phyloP scores from a whole-genome alignment of 1,140 invertebrate genomes.

The Carposina sasakii region DNA sequence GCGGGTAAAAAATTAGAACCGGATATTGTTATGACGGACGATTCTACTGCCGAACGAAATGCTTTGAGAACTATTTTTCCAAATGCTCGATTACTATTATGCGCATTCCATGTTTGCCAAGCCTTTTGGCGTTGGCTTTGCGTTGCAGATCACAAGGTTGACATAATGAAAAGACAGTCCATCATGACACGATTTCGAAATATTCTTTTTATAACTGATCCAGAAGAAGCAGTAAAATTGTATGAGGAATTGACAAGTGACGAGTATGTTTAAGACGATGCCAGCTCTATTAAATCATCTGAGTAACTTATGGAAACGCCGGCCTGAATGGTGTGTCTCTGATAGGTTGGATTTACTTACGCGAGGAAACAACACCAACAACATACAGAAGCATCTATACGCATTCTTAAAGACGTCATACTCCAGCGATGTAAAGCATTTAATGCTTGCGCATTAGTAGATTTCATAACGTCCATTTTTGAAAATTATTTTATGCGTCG shows the following conservation, averaged over 20 bases:
- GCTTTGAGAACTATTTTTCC: constrained; percentile 11
- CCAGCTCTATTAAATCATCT: constrained; percentile 8
- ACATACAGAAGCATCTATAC: neutral
- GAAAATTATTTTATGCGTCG: constrained; percentile 11
- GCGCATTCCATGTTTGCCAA: constrained; percentile 13
- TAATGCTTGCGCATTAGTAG: constrained; percentile 7
- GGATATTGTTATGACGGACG: constrained; percentile 11
- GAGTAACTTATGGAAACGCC: constrained; percentile 4
- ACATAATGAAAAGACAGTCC: too few species aligned
- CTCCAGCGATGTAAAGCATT: constrained; percentile 9
- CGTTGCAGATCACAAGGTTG: too few species aligned
- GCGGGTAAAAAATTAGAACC: constrained; percentile 10
- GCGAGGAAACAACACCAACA: constrained; percentile 7
- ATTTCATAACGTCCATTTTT: constrained; percentile 8
- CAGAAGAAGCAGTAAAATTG: too few species aligned
- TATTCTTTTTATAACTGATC: too few species aligned
- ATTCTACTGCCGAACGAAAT: constrained; percentile 11
- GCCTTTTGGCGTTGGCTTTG: constrained; percentile 14
- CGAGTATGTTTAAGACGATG: too few species aligned
- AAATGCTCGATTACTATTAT: constrained; percentile 8
- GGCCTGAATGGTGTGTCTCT: constrained; percentile 4
- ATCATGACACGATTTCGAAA: too few species aligned
- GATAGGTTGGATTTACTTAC: constrained; percentile 1
- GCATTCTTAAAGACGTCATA: constrained; percentile 6
- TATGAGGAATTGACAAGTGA: too few species aligned